Evolutionary conservation across 2,797 vertebrate genomes (phyloP).

Genomic region (Labroides dimidiatus): DNA sequence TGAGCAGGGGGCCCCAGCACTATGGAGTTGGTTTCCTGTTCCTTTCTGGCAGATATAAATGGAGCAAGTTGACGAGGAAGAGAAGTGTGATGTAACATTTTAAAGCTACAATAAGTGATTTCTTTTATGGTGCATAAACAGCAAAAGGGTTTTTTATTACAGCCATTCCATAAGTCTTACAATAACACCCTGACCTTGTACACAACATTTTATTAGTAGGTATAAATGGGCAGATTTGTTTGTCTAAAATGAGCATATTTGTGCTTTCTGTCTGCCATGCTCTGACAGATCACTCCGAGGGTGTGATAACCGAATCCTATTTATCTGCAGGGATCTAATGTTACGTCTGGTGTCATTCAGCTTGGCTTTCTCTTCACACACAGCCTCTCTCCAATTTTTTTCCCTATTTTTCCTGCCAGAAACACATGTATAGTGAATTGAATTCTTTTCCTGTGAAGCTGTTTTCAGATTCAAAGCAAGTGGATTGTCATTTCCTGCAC

Average conservation of each 20-base stretch:
- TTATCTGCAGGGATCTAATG: constrained; percentile 38
- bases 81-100: constrained; percentile 31
- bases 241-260: constrained; percentile 2
- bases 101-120: constrained; percentile 35
- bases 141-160: constrained; percentile 16
- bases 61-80: constrained; percentile 52
- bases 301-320: constrained; percentile 52
- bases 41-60: constrained; percentile 40
- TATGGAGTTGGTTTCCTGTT: constrained; percentile 40
- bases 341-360: constrained; percentile 58
- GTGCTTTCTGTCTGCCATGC: constrained; percentile 28
- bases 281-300: constrained; percentile 9
- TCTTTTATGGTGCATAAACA: constrained; percentile 9
- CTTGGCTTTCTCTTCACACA: constrained; percentile 1
- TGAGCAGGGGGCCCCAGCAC: constrained; percentile 27
- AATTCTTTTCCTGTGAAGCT: constrained; percentile 45
- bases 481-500: constrained; percentile 62
- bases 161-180: constrained; percentile 2
- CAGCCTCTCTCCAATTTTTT: background rate
- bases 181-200: background rate
- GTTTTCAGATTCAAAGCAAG: constrained; percentile 53
- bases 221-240: constrained; percentile 15
- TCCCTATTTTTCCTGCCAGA: constrained; percentile 9
- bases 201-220: constrained; percentile 6
- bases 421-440: background rate